A percentile compares a stretch with the other conserved stretches of the same genome.
Conservation (phyloP, 1,140 invertebrate genomes). For the Pantala flavescens region DNA sequence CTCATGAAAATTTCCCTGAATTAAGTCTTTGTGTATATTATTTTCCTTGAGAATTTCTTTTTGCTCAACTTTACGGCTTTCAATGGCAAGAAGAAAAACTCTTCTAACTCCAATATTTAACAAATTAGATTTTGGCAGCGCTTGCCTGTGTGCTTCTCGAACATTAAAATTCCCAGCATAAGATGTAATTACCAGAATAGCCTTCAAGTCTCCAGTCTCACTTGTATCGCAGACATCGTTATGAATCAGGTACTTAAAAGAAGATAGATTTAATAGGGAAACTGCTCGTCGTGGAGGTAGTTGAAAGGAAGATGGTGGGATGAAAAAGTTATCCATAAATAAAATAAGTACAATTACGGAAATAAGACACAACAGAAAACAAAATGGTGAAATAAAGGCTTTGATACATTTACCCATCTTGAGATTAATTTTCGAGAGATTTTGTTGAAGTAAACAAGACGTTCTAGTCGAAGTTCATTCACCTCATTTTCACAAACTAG, state of each 20-base stretch:
- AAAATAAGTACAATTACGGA: not conserved
- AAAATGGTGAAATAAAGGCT: not conserved
- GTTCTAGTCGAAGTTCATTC: no score
- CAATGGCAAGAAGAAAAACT: not conserved
- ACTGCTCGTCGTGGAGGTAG: not conserved
- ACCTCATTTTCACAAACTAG: no score
- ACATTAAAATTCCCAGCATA: not conserved
- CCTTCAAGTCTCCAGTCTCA: not conserved
- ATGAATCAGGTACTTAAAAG: not conserved
- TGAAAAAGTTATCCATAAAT: not conserved
- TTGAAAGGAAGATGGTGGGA: not conserved
- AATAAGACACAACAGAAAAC: not conserved
- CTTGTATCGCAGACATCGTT: not conserved
- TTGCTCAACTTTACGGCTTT: not conserved
- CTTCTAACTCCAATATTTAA: not conserved
- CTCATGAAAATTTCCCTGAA: conserved; percentile 12
- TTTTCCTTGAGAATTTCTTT: not conserved
- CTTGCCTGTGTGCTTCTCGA: not conserved
- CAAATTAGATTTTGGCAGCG: not conserved
- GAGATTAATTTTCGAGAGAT: no score
- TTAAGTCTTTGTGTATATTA: not conserved
- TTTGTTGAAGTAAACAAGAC: no score
- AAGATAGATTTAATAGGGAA: not conserved
- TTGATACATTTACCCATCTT: not conserved
- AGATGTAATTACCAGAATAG: not conserved